Base-by-base conservation (phyloP, 1,140 invertebrate genomes). In the Pomacea maculata region DNA sequence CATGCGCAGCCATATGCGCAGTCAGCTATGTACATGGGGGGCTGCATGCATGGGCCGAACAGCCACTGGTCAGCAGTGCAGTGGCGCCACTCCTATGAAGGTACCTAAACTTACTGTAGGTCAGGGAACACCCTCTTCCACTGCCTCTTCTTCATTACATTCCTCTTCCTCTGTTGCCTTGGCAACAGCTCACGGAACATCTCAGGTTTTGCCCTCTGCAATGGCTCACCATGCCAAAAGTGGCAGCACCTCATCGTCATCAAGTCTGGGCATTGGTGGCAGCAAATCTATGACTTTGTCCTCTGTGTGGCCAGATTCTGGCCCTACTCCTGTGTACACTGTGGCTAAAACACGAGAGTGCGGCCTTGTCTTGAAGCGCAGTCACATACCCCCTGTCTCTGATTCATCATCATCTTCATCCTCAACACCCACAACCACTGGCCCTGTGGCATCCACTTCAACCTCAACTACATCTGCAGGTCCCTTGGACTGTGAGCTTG, bases 101-200 rank as follows among this genome's bases (percentile, higher is more conserved):
- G 14, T 34, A 65, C 61, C 67, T 34, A 64, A 67, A 11, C 67
- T 70, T 17, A 45, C 12, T 34, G 29, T 7, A 34, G 75, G 76
- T 17, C 78, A 73, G 72, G 76, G 71, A 45, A 61, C 75, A 12
- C 2, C 21, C 64, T 65, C 68, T 29, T 78, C 64, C 10, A 63
- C 79, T 45, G 63, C 65, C 78, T 74, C 82, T 34, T 68, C 82
- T 76, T 83, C 76, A 57, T 57, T 81, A 83, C 82, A 83, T 83
- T 83, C 82, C 82, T 83, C 82, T 63, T 78, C 79, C 57, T 55
- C 82, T 65, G 70, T 45, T n/a, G 65, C 64, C 29, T 45, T 45
- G 34, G 64, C 72, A 75, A n/a, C 68, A 45, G 78, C 52, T 64
- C 78, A 78, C 57, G n/a, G 68, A 65, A 71, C 78, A 71, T 78